phyloP scores from a whole-genome alignment of 2,113 vertebrate genomes.

The Potamarius usumacintae region DNA sequence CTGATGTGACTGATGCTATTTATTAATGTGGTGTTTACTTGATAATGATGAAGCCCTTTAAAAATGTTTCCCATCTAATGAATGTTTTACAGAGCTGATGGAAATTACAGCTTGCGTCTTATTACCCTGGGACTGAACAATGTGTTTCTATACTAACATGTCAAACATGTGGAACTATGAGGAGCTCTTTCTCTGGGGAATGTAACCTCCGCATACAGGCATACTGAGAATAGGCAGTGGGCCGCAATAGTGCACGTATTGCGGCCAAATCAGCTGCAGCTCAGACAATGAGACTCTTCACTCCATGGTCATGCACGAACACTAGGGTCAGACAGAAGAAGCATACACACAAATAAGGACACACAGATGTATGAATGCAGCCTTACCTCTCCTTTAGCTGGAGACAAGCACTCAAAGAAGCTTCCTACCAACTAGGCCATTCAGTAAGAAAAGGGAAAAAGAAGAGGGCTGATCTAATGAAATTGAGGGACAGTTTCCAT shows the following conservation, averaged over 20 bases:
- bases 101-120: conserved; percentile 4
- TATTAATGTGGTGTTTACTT: not conserved
- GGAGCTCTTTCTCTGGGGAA: conserved; percentile 31
- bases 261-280: conserved; percentile 33
- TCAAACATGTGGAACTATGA: conserved; percentile 34
- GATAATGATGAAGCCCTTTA: not conserved
- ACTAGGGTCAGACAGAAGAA: conserved; percentile 47
- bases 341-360: conserved; percentile 47
- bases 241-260: conserved; percentile 34
- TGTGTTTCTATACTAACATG: conserved; percentile 18
- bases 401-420: conserved; percentile 74
- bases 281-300: conserved; percentile 53
- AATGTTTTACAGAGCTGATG: conserved; percentile 29
- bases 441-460: conserved; percentile 58
- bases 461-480: conserved; percentile 59
- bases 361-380: conserved; percentile 53
- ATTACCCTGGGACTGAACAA: conserved; percentile 14
- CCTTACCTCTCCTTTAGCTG: conserved; percentile 74
- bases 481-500: conserved; percentile 50
- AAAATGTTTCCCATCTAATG: conserved; percentile 27
- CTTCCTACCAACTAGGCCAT: conserved; percentile 75
- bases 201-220: conserved; percentile 35
- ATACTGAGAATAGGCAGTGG: conserved; percentile 18
- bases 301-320: conserved; percentile 55
- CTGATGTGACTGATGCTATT: conserved; percentile 16